Percentiles rank a stretch among this genome's conserved stretches.
phyloP scores from a whole-genome alignment of 2,113 vertebrate species.

The Macquaria australasica region DNA sequence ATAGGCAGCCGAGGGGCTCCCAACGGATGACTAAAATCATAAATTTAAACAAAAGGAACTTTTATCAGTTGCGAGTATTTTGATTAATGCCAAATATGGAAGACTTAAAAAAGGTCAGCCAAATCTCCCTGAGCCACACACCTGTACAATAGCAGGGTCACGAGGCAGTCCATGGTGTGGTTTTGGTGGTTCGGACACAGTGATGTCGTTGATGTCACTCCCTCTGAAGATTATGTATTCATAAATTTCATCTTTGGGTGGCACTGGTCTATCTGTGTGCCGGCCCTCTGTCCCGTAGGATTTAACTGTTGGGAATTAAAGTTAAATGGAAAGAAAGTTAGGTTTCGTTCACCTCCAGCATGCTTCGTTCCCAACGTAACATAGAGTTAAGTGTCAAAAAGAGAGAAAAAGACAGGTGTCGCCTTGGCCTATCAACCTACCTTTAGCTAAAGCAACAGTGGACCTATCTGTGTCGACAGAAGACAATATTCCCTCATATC shows the following conservation, averaged over 20 bases:
- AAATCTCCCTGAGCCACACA: slow-evolving; percentile 51
- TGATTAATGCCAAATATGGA: neutral
- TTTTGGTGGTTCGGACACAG: slow-evolving; percentile 96
- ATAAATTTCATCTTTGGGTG: slow-evolving; percentile 94
- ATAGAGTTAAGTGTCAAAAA: neutral
- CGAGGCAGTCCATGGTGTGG: slow-evolving; percentile 92
- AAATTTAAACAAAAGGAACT: slow-evolving; percentile 13
- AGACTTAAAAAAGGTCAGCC: neutral
- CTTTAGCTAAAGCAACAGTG: slow-evolving; percentile 94
- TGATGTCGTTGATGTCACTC: slow-evolving; percentile 98
- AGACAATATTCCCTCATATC: slow-evolving; percentile 93
- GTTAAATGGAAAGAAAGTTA: neutral
- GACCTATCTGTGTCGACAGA: slow-evolving; percentile 96
- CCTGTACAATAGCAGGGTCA: slow-evolving; percentile 98
- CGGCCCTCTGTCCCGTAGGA: slow-evolving; percentile 97
- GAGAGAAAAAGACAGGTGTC: neutral
- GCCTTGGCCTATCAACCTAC: slow-evolving; percentile 66
- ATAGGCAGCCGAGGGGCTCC: slow-evolving; percentile 87
- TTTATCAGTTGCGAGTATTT: neutral
- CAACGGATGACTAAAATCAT: slow-evolving; percentile 90
- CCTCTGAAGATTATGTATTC: slow-evolving; percentile 98
- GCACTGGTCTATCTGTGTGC: slow-evolving; percentile 92
- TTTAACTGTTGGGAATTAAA: slow-evolving; percentile 83
- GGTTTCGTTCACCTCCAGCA: neutral
- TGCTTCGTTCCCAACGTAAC: neutral